phyloP scores from a whole-genome alignment of 2,888 invertebrate genomes.

The Lithophane semibrunnea region DNA sequence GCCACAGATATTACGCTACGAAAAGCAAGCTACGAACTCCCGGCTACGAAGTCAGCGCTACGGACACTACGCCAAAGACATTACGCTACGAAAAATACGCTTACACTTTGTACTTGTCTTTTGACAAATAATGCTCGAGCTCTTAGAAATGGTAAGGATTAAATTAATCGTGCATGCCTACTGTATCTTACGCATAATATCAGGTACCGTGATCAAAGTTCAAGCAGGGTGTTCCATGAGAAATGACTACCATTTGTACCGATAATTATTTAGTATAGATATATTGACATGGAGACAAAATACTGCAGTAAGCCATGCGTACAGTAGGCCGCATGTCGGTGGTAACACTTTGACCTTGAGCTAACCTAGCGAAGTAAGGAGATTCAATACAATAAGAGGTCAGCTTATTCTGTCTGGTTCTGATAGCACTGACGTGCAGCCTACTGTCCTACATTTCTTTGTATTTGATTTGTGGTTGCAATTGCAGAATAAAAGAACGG shows the following conservation, averaged over 20 bases:
- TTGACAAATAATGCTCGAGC: neutral
- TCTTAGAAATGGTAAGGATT: neutral
- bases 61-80: neutral
- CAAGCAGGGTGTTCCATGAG: slow-evolving; percentile 13
- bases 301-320: neutral
- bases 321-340: neutral
- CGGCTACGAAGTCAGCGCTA: neutral
- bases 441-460: neutral
- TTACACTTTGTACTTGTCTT: neutral
- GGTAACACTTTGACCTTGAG: neutral
- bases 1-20: neutral
- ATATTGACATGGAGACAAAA: neutral
- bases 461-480: neutral
- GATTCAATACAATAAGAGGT: neutral
- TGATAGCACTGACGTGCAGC: neutral
- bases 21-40: neutral
- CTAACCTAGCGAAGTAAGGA: neutral
- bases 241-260: slow-evolving; percentile 20
- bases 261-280: neutral
- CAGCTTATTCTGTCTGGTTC: neutral
- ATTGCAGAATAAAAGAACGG: neutral
- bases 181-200: slow-evolving; percentile 14
- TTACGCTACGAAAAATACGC: neutral
- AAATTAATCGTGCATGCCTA: slow-evolving; percentile 14
- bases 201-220: slow-evolving; percentile 35